phyloP scores from a whole-genome alignment of 2,797 vertebrate species.

The Periparus ater region DNA sequence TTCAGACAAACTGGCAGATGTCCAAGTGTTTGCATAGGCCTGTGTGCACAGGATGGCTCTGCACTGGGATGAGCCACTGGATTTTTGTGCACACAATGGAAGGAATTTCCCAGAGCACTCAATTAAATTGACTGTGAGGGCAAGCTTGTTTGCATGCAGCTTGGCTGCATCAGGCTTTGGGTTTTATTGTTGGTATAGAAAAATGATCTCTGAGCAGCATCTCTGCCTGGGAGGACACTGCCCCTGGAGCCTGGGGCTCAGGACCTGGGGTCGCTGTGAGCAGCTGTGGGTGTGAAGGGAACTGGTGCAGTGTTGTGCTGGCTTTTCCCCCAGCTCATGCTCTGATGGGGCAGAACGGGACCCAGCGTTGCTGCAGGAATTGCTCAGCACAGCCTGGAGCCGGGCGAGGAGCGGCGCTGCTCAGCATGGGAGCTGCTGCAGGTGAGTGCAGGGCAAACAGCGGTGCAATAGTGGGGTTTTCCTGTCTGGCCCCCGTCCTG shows the following conservation, averaged over 20 bases:
- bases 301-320: background rate
- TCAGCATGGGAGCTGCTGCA: background rate
- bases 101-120: background rate
- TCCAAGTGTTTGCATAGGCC: background rate
- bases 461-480: no score
- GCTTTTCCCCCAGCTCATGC: background rate
- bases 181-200: background rate
- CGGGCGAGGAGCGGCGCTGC: accelerated
- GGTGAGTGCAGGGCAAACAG: background rate
- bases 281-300: background rate
- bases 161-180: background rate
- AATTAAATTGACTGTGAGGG: background rate
- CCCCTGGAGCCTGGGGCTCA: background rate
- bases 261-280: background rate
- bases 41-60: background rate
- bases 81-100: background rate
- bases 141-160: background rate
- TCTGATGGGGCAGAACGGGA: background rate
- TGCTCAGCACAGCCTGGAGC: background rate
- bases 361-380: background rate
- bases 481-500: background rate
- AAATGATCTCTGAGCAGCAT: background rate
- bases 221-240: background rate
- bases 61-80: background rate
- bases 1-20: slow-evolving; percentile 80